Base-by-base conservation (phyloP, 2,113 vertebrate species). In the Amblyopsis rosae region DNA sequence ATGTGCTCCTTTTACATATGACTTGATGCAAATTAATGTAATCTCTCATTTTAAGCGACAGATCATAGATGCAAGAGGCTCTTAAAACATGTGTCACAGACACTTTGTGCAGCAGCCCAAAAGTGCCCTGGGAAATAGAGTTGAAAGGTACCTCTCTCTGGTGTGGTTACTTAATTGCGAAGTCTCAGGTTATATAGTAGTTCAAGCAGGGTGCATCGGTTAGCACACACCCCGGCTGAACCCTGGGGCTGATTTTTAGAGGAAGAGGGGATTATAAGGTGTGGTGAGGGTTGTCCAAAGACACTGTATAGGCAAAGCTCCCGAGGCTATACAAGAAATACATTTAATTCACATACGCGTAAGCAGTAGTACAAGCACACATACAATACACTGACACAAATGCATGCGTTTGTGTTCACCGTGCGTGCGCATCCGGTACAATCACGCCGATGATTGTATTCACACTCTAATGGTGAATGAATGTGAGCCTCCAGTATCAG, bases 1-100 rank as follows among this genome's bases (percentile, higher is more conserved):
- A 26, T 26, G 26, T 26, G 26, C 26, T 26, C 26, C 26, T 2
- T 26, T 75, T 89, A 89, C 86, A 90, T 84, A 83, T 85, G 87
- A 91, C 89, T 87, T 90, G 88, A 91, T 63, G 70, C 90, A 87
- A 90, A 93, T 92, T 91, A 88, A 91, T 92, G 90, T 86, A 81
- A 89, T 88, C 86, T 88, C 86, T 87, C 83, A 88, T 82, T 89
- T 91, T 89, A 92, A 82, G 83, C 70, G 73, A 82, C 71, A 89
- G 88, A 90, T 90, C 93, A 88, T 83, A 72, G 70, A 81, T 79
- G 71, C 59, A 2, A 83, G 80, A 63, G 6, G 87, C 67, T 81
- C 79, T 86, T 82, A 75, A 86, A 88, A 85, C 63, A 81, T 73
- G 75, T 81, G 83, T 72, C 76, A 76, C 74, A 82, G 72, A 73